Evolutionary conservation across 2,888 invertebrate genomes (phyloP).

Genomic region (Pristionchus entomophagus): DNA sequence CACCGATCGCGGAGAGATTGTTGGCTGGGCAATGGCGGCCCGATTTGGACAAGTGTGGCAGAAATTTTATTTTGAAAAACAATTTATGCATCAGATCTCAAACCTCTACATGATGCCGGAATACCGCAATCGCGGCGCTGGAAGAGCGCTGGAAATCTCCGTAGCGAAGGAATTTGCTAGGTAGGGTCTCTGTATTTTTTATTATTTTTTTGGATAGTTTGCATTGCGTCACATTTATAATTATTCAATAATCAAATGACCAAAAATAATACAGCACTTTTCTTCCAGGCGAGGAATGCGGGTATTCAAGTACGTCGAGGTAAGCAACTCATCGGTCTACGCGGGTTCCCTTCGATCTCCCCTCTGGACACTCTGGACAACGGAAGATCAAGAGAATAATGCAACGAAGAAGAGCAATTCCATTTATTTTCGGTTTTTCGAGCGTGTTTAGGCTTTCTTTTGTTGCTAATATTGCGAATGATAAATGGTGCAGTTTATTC

Average conservation of each 20-base stretch:
- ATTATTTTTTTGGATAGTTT: too few species aligned
- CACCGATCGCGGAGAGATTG: neutral
- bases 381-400: neutral
- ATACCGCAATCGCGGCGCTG: neutral
- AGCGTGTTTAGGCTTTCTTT: neutral
- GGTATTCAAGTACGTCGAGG: neutral
- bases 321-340: neutral
- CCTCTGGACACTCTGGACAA: too few species aligned
- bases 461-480: too few species aligned
- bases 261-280: too few species aligned
- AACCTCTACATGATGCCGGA: slow-evolving; percentile 17
- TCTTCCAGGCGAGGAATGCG: neutral
- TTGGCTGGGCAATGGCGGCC: slow-evolving; percentile 7
- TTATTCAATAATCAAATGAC: too few species aligned
- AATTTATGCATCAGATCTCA: too few species aligned
- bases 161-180: neutral
- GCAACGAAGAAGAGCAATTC: neutral
- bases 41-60: neutral
- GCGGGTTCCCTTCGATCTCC: neutral
- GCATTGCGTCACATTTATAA: too few species aligned
- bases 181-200: too few species aligned
- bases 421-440: neutral
- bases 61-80: neutral
- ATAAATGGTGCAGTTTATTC: too few species aligned
- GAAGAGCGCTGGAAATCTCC: neutral